Base-by-base conservation (phyloP, 1,140 invertebrate species). In the Lerema accius region DNA sequence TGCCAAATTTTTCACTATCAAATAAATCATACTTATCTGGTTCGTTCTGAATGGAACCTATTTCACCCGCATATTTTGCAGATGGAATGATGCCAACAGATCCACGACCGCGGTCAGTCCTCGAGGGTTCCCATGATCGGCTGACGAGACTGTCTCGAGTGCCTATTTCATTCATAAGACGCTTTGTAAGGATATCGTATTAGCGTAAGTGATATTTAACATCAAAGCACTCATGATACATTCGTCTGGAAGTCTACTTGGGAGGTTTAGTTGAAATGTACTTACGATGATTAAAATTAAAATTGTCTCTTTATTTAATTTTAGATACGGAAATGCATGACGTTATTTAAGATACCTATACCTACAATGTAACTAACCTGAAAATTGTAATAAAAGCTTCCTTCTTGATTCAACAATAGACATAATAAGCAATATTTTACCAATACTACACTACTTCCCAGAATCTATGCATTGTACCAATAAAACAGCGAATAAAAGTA, bases 401-500 rank as follows among this genome's bases (percentile, higher is more conserved):
- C 3, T 43, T 43, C 1, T 7, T 15, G 6, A 1, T 43, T 0
- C 10, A 14, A 11, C 11, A 9, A 45, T 45, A 45, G 14, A 19
- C 16, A n/a, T 0, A 19, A 11, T 46, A 46, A 1, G 43, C 28
- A 28, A 23, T 55, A 42, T 11, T 10, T 37, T 13, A 23, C 32
- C 2, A 1, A 53, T 39, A 42, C 4, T 26, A 28, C 9, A 42
- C n/a, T 28, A 32, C 10, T 58, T 48, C 15, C 43, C 55, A 10
- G 43, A 56, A 56, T 43, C 6, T 16, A 32, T 26, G 17, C 19
- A 35, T 59, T 55, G 43, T 46, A 46, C 16, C 28, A 40, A 49
- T 46, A 48, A 45, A 32, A 59, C 32, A 48, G 45, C 53, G 45
- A 28, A 71, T 67, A 87, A 86, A 83, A 71, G 69, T 80, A 81